These are phyloP conservation scores for Saguinus midas DNA, from an alignment of 2,113 vertebrate genomes.

Conservation along the genomic window DNA sequence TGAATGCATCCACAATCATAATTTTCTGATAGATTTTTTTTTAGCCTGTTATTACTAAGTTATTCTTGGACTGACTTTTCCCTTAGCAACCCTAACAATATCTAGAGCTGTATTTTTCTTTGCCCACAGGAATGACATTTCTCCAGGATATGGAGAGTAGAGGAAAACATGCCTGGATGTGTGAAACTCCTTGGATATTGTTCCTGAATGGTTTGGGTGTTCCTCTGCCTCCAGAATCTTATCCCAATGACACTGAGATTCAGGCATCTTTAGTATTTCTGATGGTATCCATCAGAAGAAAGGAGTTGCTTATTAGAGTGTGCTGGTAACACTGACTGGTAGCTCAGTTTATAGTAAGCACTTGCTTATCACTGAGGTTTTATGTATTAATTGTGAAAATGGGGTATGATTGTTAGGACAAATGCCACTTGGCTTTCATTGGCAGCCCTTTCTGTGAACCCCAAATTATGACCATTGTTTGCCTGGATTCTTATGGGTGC, in stretches of 20 bases:
- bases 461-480: neutral
- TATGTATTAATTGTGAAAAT: neutral
- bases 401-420: neutral
- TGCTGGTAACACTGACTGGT: neutral
- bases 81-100: neutral
- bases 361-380: neutral
- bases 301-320: neutral
- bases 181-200: neutral
- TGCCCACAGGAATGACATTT: neutral
- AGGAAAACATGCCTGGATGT: neutral
- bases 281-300: neutral
- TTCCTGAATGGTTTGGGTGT: neutral
- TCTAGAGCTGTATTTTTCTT: neutral
- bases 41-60: neutral
- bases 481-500: neutral
- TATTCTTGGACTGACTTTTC: conserved; percentile 23
- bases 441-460: neutral
- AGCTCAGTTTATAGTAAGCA: neutral
- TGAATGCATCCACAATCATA: neutral
- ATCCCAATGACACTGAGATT: neutral
- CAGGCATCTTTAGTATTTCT: conserved; percentile 2
- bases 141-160: neutral
- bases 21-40: neutral
- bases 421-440: neutral
- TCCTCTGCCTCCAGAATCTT: neutral